Evolutionary conservation across 2,888 invertebrate species (phyloP), one percentile per base, ranked within the genome.

Genomic region (Drosophila antonietae): DNA sequence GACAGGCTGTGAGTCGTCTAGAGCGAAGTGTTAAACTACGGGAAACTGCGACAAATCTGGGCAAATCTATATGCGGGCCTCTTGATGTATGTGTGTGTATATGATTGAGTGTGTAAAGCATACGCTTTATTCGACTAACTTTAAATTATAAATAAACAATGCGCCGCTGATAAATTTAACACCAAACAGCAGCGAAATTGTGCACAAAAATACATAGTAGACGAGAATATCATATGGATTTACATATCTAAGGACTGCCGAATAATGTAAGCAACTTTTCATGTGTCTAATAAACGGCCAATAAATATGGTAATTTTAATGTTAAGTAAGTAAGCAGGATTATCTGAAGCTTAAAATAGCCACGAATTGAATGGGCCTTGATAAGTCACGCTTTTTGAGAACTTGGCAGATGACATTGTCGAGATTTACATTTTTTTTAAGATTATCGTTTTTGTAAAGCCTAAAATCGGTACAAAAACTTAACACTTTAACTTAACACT

Each of bases 91-190:
- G 39, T 39, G 15, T 12, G 51, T 33, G 41, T 65, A 23, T 46
- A 53, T 44, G 55, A 23, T 37, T 14, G 56, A 23, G 18, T 12
- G 43, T 46, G 18, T 28, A 33, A 35, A 65, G 72, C 81, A 81
- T 82, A 81, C 75, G 79, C 76, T 61, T 56, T 61, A 37, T 44
- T 4, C 47, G 44, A 55, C 35, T 68, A 66, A 53, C 41, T 56
- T 44, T 67, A 76, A 85, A 80, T 80, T 83, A 83, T 86, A 84
- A 89, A 88, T 84, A 84, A 83, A 74, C 69, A 51, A 68, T 46
- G 44, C 35, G 43, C 64, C 65, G 53, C 18, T 60, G 68, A 62
- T 75, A 69, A 75, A 82, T 70, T 75, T 72, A 80, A 81, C 75
- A 69, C 68, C 56, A 51, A 57, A 65, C 58, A 59, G 23, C 57